These are phyloP conservation scores for Parascotia fuliginaria DNA, from an alignment of 2,888 invertebrate genomes.

Conservation along the genomic window DNA sequence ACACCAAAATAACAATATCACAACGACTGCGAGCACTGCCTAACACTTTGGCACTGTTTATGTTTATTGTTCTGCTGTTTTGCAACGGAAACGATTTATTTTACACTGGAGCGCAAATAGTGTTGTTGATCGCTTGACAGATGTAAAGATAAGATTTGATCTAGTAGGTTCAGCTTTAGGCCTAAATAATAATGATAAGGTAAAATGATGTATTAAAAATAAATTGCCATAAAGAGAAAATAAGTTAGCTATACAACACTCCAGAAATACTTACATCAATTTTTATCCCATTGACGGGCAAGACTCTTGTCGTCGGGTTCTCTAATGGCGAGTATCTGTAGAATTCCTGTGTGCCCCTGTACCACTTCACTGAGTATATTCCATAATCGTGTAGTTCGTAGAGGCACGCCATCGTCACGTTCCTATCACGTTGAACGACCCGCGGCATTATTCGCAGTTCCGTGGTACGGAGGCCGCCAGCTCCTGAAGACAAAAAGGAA, in stretches of 20 bases:
- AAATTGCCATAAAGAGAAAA: no score
- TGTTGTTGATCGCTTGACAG: no score
- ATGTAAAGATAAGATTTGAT: no score
- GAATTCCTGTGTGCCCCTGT: constrained; percentile 92
- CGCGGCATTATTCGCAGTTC: constrained; percentile 89
- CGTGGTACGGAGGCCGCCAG: constrained; percentile 89
- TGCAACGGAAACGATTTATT: no score
- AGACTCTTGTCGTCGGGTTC: constrained; percentile 89
- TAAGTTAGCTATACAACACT: neutral
- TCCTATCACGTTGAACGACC: constrained; percentile 89
- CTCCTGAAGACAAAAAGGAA: constrained; percentile 73
- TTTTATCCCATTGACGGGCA: constrained; percentile 90
- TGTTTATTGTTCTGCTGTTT: no score
- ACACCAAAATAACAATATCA: no score
- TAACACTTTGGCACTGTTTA: no score
- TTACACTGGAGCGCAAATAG: no score
- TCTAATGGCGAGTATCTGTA: constrained; percentile 93
- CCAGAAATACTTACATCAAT: constrained; percentile 90
- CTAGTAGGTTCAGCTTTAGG: no score
- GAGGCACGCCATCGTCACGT: constrained; percentile 90
- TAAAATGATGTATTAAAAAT: no score
- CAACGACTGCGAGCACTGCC: no score
- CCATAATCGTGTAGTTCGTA: constrained; percentile 91
- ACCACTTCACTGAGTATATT: constrained; percentile 95
- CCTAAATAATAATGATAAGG: no score